Percentiles rank a stretch among this genome's conserved stretches.
These are phyloP conservation scores for Iselma pallidipennis DNA, from an alignment of 2,888 invertebrate genomes.

Conservation along the genomic window DNA sequence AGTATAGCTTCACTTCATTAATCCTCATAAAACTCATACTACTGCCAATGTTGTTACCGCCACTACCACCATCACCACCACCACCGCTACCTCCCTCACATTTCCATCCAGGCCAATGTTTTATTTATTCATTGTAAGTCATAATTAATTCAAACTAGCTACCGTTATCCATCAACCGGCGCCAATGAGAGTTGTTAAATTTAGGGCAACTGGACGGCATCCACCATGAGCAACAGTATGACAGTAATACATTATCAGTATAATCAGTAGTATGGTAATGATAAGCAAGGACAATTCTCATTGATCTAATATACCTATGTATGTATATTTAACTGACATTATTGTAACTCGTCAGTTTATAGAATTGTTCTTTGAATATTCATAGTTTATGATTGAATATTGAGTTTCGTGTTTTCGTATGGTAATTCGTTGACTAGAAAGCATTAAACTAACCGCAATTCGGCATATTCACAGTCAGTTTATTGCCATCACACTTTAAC, in stretches of 20 bases:
- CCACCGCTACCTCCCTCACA: neutral
- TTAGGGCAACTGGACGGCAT: neutral
- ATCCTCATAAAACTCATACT: slow-evolving; percentile 14
- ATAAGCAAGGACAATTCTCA: neutral
- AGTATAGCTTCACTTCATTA: slow-evolving; percentile 13
- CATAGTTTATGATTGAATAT: slow-evolving; percentile 18
- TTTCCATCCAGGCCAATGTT: neutral
- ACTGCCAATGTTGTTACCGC: neutral
- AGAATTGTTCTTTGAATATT: slow-evolving; percentile 17
- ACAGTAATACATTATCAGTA: too few species aligned
- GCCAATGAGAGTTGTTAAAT: neutral
- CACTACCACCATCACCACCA: neutral
- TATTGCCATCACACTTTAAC: neutral
- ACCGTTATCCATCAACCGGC: neutral
- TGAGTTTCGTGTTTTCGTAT: slow-evolving; percentile 16
- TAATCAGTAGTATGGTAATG: neutral
- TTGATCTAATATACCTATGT: too few species aligned
- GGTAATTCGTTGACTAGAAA: slow-evolving; percentile 7
- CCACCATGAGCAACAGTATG: too few species aligned
- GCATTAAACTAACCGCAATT: slow-evolving; percentile 3
- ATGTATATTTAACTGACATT: too few species aligned
- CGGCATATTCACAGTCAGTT: neutral
- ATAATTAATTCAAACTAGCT: neutral
- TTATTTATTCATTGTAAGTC: neutral
- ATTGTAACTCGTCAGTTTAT: too few species aligned